A percentile compares a stretch with the other conserved stretches of the same genome.
phyloP scores from a whole-genome alignment of 1,140 invertebrate genomes.

The Diplogasteroides magnus region DNA sequence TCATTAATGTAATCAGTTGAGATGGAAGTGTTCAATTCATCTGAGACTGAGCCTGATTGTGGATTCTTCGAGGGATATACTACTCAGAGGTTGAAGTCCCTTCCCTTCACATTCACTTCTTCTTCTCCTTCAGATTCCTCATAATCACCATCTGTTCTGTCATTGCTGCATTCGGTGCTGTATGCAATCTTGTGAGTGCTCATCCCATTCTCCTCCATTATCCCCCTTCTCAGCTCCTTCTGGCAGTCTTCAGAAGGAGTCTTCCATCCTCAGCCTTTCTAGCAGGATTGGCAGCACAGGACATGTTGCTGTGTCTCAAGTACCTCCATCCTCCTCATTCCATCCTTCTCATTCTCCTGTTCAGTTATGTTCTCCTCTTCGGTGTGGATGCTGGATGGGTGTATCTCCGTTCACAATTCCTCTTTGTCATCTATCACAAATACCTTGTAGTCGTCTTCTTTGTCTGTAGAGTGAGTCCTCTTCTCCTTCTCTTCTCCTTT shows the following conservation, averaged over 20 bases:
- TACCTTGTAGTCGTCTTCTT: conserved; percentile 25
- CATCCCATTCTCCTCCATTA: neutral
- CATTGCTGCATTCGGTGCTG: conserved; percentile 17
- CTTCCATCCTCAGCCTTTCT: conserved; percentile 22
- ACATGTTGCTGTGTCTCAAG: conserved; percentile 19
- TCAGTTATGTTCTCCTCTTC: conserved; percentile 19
- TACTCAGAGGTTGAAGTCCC: conserved; percentile 13
- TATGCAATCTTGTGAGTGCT: conserved; percentile 11
- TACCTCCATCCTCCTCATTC: neutral
- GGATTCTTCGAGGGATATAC: conserved; percentile 25
- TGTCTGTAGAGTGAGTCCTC: conserved; percentile 8
- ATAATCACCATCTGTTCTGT: conserved; percentile 18
- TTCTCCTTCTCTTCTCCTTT: neutral
- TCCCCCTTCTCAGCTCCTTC: conserved; percentile 16
- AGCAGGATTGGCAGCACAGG: conserved; percentile 11
- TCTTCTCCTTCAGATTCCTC: conserved; percentile 15
- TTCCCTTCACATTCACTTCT: too few relatives aligned
- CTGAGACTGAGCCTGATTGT: conserved; percentile 12
- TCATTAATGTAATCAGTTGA: too few relatives aligned
- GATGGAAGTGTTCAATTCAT: neutral
- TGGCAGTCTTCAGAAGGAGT: conserved; percentile 23
- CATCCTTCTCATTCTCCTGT: too few relatives aligned
- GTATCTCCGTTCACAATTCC: conserved; percentile 11
- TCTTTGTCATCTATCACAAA: conserved; percentile 24
- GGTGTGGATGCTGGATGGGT: conserved; percentile 23